Evolutionary conservation across 2,797 vertebrate genomes (phyloP), one percentile per base, ranked within the genome.

Genomic region (Urocyon cinereoargenteus): DNA sequence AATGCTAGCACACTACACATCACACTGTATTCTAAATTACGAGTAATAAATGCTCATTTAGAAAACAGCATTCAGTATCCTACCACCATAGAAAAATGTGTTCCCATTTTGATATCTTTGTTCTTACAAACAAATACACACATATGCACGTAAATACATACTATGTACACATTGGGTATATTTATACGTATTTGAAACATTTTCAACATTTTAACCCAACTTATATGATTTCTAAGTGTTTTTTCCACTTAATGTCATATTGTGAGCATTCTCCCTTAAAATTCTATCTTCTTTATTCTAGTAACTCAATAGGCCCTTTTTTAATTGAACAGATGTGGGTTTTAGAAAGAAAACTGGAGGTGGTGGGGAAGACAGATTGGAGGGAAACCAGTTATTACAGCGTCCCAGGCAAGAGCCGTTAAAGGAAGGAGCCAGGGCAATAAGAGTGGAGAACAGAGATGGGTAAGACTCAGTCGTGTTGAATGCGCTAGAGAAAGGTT

Each of bases 271-370:
- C 94, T 14, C 4, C 6, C 14, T 64, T 82, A 82, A 18, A 92
- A 70, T 34, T 70, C 34, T 28, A 3, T 34, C 49, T 87, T 70
- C 10, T 87, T 96, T 86, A 82, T 86, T 91, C 92, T 84, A 31
- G 22, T 79, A 93, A 78, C 57, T 8, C 12, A 40, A 14, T 22
- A 92, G 68, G 15, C 45, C 13, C 31, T 82, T 36, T 79, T 53
- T 51, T 26, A 95, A 61, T 49, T 87, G 21, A 90, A 88, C n/a
- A 95, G 90, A 90, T 94, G 31, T 78, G 18, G 40, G 18, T 70
- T 92, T 87, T 82, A 90, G 82, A 88, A 73, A 88, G 78, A 73
- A 92, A 96, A 75, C 36, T 34, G 24, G 72, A 78, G 40, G 49
- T 92, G 26, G 21, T 75, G 70, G 8, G 28, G n/a, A 62, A 82